phyloP scores from a whole-genome alignment of 2,113 vertebrate genomes.

The Poeciliopsis occidentalis region DNA sequence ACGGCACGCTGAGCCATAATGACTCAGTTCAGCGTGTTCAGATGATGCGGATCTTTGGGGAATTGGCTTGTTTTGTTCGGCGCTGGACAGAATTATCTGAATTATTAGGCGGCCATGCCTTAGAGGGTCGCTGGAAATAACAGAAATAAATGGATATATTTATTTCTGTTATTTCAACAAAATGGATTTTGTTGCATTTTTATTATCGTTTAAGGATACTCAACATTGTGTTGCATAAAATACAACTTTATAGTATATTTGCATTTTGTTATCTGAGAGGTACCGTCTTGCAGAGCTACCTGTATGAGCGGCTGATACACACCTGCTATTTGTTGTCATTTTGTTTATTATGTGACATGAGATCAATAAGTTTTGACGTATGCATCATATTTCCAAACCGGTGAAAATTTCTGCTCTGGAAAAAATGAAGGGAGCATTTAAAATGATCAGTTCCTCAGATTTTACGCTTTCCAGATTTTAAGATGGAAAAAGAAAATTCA shows the following conservation, averaged over 20 bases:
- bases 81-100: background rate
- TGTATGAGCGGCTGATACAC: too few species aligned
- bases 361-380: too few species aligned
- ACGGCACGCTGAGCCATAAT: slow-evolving; percentile 55
- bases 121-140: background rate
- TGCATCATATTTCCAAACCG: too few species aligned
- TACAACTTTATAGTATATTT: too few species aligned
- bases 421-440: too few species aligned
- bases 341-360: too few species aligned
- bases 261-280: too few species aligned
- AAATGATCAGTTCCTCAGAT: too few species aligned
- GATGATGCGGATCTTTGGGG: slow-evolving; percentile 46
- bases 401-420: too few species aligned
- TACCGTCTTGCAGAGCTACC: too few species aligned
- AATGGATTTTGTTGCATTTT: background rate
- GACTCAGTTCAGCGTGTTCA: slow-evolving; percentile 58
- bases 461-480: background rate
- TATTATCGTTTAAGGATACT: background rate
- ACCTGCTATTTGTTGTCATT: too few species aligned
- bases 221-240: background rate
- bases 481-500: background rate
- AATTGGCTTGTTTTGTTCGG: slow-evolving; percentile 1
- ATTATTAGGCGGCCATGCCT: background rate
- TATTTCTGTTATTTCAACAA: too few species aligned
- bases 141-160: background rate